Conservation (phyloP, 2,113 vertebrate species). For the Protomyctophum bolini region DNA sequence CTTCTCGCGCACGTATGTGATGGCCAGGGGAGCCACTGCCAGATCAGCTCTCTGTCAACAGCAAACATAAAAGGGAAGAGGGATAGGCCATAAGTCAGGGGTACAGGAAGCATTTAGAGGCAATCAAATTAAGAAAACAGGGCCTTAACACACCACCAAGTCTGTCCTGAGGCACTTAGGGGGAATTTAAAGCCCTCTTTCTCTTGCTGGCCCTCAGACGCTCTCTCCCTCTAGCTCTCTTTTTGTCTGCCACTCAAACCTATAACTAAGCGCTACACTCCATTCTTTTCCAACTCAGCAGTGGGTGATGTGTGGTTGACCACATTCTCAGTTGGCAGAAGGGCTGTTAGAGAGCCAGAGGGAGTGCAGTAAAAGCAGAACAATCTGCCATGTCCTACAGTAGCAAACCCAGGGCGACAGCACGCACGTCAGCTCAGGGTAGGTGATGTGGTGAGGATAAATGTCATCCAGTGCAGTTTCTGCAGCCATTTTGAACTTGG, state of each 20-base stretch:
- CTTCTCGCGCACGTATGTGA: constrained; percentile 97
- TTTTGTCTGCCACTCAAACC: neutral
- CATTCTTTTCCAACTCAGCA: neutral
- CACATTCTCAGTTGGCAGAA: neutral
- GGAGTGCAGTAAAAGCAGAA: neutral
- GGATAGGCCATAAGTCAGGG: constrained; percentile 73
- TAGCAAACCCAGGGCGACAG: neutral
- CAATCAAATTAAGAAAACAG: constrained; percentile 83
- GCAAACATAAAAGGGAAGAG: constrained; percentile 76
- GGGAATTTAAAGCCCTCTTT: constrained; percentile 69
- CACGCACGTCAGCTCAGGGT: no score
- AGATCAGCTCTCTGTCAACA: constrained; percentile 98
- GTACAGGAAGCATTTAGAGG: constrained; percentile 68
- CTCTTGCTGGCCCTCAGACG: constrained; percentile 27
- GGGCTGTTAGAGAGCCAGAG: neutral
- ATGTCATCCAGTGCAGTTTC: no score
- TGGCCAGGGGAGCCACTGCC: constrained; percentile 96
- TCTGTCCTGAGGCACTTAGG: constrained; percentile 63
- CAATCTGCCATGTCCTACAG: neutral
- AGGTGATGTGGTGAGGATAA: no score
- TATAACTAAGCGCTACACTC: no score
- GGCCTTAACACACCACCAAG: constrained; percentile 64
- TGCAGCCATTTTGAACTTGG: no score
- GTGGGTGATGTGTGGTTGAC: neutral
- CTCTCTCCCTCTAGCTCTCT: constrained; percentile 19